Evolutionary conservation across 2,113 vertebrate genomes (phyloP).

Genomic region (Heteronetta atricapilla): DNA sequence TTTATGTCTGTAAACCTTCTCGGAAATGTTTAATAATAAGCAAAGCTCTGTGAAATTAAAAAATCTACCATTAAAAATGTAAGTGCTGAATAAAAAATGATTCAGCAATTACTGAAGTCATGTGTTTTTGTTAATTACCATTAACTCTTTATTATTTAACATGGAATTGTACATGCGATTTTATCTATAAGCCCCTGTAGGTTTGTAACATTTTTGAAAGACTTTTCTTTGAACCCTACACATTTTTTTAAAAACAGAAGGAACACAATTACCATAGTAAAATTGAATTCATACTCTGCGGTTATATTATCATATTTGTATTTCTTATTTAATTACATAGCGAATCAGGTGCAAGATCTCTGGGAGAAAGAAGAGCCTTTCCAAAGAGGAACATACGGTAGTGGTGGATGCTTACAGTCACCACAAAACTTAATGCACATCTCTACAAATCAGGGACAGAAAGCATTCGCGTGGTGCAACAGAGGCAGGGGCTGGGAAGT

Average conservation of each 20-base stretch:
- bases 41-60: constrained; percentile 62
- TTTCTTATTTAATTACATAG: constrained; percentile 53
- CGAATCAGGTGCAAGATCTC: constrained; percentile 24
- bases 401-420: constrained; percentile 1
- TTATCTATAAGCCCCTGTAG: constrained; percentile 56
- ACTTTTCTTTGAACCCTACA: neutral
- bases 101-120: constrained; percentile 48
- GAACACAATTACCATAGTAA: neutral
- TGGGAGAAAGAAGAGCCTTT: neutral
- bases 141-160: constrained; percentile 68
- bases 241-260: neutral
- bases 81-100: constrained; percentile 65
- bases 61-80: constrained; percentile 27
- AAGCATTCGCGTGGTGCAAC: constrained; percentile 43
- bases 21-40: constrained; percentile 68
- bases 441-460: neutral
- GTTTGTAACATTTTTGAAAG: constrained; percentile 23
- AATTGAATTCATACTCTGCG: neutral
- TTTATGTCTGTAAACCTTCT: constrained; percentile 63
- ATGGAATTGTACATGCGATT: constrained; percentile 43
- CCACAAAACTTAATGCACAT: constrained; percentile 17
- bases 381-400: constrained; percentile 32
- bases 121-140: constrained; percentile 52
- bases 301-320: neutral
- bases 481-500: constrained; percentile 58